Evolutionary conservation across 2,888 invertebrate genomes (phyloP).

Genomic region (Epirrhoe tristata): DNA sequence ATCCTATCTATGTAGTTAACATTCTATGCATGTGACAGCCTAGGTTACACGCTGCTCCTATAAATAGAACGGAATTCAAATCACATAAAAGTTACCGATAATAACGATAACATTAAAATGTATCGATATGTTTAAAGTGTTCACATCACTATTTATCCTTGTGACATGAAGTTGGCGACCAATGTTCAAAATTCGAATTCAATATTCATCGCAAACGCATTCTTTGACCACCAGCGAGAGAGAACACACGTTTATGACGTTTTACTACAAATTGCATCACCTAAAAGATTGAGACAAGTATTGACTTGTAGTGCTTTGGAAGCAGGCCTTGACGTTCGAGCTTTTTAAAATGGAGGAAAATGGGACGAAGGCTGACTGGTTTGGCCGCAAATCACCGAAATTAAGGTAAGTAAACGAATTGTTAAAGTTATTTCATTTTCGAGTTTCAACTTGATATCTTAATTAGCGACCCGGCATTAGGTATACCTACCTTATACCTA

Average conservation of each 20-base stretch:
- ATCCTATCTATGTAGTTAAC: too few species aligned
- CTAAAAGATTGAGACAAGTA: neutral
- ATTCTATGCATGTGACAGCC: too few species aligned
- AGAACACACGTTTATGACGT: neutral
- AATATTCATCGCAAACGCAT: neutral
- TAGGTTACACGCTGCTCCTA: too few species aligned
- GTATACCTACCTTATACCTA: too few species aligned
- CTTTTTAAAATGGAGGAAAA: neutral
- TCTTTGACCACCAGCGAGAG: neutral
- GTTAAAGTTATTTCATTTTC: too few species aligned
- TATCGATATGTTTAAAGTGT: neutral
- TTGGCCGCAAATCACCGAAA: conserved; percentile 7
- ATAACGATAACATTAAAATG: too few species aligned
- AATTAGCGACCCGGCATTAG: too few species aligned
- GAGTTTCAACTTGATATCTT: too few species aligned
- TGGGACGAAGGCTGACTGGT: conserved; percentile 22
- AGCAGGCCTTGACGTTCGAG: neutral
- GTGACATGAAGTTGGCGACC: neutral
- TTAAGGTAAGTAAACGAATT: conserved; percentile 16
- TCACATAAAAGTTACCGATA: too few species aligned
- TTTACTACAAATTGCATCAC: conserved; percentile 8
- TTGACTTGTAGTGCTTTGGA: neutral
- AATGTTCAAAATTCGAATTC: neutral
- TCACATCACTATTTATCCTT: neutral
- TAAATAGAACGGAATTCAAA: too few species aligned